These are phyloP conservation scores for Trichopoda pennipes DNA, from an alignment of 2,888 invertebrate species.

Conservation along the genomic window DNA sequence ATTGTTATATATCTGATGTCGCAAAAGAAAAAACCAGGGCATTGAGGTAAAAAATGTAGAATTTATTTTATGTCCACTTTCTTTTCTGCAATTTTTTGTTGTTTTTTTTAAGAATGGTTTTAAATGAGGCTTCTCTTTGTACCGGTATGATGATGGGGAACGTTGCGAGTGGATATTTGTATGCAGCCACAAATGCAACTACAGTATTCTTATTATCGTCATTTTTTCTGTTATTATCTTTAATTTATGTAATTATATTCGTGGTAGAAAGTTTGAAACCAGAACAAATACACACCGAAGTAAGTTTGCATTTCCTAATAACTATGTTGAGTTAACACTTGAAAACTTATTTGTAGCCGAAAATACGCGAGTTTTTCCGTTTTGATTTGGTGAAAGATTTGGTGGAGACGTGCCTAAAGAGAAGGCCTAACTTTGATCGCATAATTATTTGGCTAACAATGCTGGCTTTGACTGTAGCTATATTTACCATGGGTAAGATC, in stretches of 20 bases:
- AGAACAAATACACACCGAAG: slow-evolving; percentile 74
- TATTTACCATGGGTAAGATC: slow-evolving; percentile 77
- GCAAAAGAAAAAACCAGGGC: slow-evolving; percentile 82
- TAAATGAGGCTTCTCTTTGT: slow-evolving; percentile 84
- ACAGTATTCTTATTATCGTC: slow-evolving; percentile 76
- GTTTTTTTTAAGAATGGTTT: slow-evolving; percentile 83
- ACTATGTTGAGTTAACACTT: neutral
- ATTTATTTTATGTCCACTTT: neutral
- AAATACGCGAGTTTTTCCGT: slow-evolving; percentile 79
- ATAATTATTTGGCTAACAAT: slow-evolving; percentile 80
- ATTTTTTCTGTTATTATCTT: slow-evolving; percentile 72
- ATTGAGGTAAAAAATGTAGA: slow-evolving; percentile 72
- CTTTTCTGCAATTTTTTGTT: neutral
- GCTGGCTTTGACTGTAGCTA: slow-evolving; percentile 76
- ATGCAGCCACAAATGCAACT: slow-evolving; percentile 79
- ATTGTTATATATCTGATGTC: slow-evolving; percentile 86
- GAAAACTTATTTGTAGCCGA: slow-evolving; percentile 71
- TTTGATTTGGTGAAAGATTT: slow-evolving; percentile 78
- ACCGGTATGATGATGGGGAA: slow-evolving; percentile 85
- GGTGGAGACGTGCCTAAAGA: slow-evolving; percentile 77
- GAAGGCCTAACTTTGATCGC: slow-evolving; percentile 78
- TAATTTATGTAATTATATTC: slow-evolving; percentile 75
- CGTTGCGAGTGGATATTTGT: slow-evolving; percentile 83
- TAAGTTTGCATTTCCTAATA: slow-evolving; percentile 64
- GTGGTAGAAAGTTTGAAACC: slow-evolving; percentile 78